Evolutionary conservation across 2,797 vertebrate genomes (phyloP), one percentile per base, ranked within the genome.

Genomic region (Percopsis omiscomaycus): DNA sequence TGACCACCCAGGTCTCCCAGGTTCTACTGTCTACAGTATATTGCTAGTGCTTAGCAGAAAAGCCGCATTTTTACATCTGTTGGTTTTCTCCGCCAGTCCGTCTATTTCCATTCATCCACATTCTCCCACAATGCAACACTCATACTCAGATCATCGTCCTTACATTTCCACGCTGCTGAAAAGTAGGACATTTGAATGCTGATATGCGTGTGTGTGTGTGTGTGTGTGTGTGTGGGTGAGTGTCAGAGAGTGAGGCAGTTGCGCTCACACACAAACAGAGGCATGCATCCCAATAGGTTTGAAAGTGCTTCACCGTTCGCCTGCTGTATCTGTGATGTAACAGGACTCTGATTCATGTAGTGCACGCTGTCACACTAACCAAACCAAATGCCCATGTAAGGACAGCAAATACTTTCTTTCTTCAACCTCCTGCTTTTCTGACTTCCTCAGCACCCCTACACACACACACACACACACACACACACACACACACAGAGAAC

Each of bases 321-420:
- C 84, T 76, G 71, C 66, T 37, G 46, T 81, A 71, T 68, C 78
- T 77, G 83, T 89, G 88, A 91, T 89, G 87, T 88, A 89, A 89
- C 87, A 84, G 77, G 81, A 71, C 82, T 88, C 81, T 89, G 88
- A 89, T 89, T 91, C 87, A 91, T 86, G 76, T 69, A 62, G 78
- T 69, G 64, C 85, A 81, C 77, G 65, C 79, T 82, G 65, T 79
- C n/a, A 59, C 76, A 83, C 74, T 3, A 64, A 77, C 80, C 74
- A 73, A 76, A 86, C 85, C 78, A 70, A 69, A 75, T 72, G 78
- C 79, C 89, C 88, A 88, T 88, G 89, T 82, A 89, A 83, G 85
- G 88, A 77, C 64, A 58, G 80, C 59, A 71, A 63, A 70, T 73
- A 73, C 61, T 62, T 68, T 75, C 74, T 73, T 59, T 44, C 11